Evolutionary conservation across 2,797 vertebrate genomes (phyloP).

Genomic region (Pangasius krempfi): DNA sequence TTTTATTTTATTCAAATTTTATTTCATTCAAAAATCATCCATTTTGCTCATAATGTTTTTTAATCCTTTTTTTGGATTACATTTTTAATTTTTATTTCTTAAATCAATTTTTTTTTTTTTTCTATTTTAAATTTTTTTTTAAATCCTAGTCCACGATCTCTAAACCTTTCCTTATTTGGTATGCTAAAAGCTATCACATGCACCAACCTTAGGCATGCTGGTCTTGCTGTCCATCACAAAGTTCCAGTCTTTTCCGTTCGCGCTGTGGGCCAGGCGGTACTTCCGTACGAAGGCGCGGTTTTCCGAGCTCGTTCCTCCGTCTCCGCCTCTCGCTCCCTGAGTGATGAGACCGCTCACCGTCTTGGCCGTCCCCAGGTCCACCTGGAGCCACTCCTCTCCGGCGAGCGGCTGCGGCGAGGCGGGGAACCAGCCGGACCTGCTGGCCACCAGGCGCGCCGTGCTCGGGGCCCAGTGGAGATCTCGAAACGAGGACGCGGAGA

Average conservation of each 20-base stretch:
- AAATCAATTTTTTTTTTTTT: background rate
- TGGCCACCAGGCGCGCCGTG: slow-evolving; percentile 88
- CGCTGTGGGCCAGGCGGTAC: slow-evolving; percentile 90
- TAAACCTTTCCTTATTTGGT: too few relatives aligned
- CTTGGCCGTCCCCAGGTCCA: slow-evolving; percentile 85
- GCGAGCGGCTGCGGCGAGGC: slow-evolving; percentile 82
- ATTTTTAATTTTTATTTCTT: background rate
- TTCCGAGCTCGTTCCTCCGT: slow-evolving; percentile 81
- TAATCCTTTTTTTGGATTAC: background rate
- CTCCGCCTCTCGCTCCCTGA: slow-evolving; percentile 91
- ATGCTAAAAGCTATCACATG: background rate
- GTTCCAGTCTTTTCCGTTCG: slow-evolving; percentile 89
- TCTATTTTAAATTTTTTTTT: background rate
- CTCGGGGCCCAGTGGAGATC: slow-evolving; percentile 89
- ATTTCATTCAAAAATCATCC: too few relatives aligned
- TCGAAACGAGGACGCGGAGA: slow-evolving; percentile 88
- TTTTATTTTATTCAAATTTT: too few relatives aligned
- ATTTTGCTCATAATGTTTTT: background rate
- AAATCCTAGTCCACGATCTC: background rate
- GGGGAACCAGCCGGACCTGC: slow-evolving; percentile 94
- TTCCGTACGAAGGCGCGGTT: slow-evolving; percentile 93
- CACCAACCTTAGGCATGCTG: slow-evolving; percentile 86
- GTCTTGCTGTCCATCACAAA: slow-evolving; percentile 88
- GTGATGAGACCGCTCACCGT: slow-evolving; percentile 88
- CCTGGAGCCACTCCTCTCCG: slow-evolving; percentile 95